Evolutionary conservation across 64 coral and sea anemone genomes (phyloP).

Genomic region (Astreopora myriophthalma): DNA sequence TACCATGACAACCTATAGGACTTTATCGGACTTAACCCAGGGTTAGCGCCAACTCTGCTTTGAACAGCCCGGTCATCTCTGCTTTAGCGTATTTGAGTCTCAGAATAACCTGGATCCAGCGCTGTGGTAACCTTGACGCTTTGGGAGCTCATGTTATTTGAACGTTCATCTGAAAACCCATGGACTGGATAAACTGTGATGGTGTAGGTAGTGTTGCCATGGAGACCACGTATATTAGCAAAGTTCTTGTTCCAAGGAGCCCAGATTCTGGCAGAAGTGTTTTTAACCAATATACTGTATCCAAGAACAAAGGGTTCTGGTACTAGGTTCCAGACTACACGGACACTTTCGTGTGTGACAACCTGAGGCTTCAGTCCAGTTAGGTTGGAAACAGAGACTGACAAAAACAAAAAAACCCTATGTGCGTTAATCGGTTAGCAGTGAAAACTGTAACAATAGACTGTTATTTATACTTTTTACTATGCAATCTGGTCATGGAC

Average conservation of each 20-base stretch:
- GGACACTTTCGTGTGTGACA: background rate
- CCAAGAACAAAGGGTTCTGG: background rate
- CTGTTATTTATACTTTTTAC: background rate
- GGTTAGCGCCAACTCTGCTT: too few relatives aligned
- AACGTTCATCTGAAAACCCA: background rate
- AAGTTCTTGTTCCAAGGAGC: background rate
- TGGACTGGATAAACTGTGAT: conserved; percentile 1
- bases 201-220: background rate
- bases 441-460: background rate
- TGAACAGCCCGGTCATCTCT: too few relatives aligned
- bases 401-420: background rate
- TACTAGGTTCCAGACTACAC: background rate
- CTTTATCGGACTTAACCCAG: too few relatives aligned
- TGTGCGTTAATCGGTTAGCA: background rate
- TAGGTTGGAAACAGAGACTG: background rate
- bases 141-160: background rate
- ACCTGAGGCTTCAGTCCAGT: background rate
- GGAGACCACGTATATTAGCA: background rate
- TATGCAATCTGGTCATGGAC: too few relatives aligned
- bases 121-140: background rate
- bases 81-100: too few relatives aligned
- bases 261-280: background rate
- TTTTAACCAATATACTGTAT: background rate
- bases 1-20: too few relatives aligned
- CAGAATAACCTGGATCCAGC: background rate